Percentiles rank a stretch among this genome's conserved stretches.
These are phyloP conservation scores for Drosophila parthenogenetica DNA, from an alignment of 2,888 invertebrate species.

Conservation along the genomic window DNA sequence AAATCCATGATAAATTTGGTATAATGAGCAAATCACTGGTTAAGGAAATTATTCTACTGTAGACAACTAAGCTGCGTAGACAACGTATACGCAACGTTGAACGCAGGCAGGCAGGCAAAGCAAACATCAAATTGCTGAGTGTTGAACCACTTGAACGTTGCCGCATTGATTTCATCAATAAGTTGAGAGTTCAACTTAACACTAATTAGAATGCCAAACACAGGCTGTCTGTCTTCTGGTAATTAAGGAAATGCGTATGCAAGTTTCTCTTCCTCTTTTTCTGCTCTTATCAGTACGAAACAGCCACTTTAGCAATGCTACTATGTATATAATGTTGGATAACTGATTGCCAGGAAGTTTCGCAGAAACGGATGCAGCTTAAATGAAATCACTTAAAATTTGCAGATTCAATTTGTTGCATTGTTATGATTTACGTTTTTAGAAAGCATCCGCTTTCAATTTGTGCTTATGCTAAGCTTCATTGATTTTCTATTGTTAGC, in stretches of 20 bases:
- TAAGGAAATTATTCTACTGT: constrained; percentile 14
- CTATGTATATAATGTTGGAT: neutral
- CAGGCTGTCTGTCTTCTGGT: neutral
- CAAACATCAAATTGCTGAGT: neutral
- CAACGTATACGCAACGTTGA: constrained; percentile 36
- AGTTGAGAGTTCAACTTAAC: neutral
- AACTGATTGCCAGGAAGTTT: constrained; percentile 1
- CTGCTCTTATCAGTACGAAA: constrained; percentile 38
- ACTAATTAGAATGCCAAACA: constrained; percentile 19
- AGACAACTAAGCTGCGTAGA: constrained; percentile 1
- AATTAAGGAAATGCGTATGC: constrained; percentile 36
- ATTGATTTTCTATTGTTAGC: constrained; percentile 51
- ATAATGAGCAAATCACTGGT: neutral
- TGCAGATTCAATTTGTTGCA: constrained; percentile 34
- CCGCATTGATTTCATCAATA: constrained; percentile 34
- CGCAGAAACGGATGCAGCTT: constrained; percentile 26
- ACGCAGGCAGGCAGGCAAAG: constrained; percentile 6
- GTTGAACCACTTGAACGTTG: constrained; percentile 1
- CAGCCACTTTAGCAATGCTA: neutral
- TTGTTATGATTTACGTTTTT: constrained; percentile 12
- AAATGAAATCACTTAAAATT: constrained; percentile 53
- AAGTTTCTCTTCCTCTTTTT: neutral
- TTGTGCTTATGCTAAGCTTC: constrained; percentile 43
- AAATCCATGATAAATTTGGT: neutral
- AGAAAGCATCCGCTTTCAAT: constrained; percentile 39